Evolutionary conservation across 30 jellyfish, hydroid and myxozoan species (phyloP), one percentile per base, ranked within the genome.

Genomic region (Hydractinia echinata): DNA sequence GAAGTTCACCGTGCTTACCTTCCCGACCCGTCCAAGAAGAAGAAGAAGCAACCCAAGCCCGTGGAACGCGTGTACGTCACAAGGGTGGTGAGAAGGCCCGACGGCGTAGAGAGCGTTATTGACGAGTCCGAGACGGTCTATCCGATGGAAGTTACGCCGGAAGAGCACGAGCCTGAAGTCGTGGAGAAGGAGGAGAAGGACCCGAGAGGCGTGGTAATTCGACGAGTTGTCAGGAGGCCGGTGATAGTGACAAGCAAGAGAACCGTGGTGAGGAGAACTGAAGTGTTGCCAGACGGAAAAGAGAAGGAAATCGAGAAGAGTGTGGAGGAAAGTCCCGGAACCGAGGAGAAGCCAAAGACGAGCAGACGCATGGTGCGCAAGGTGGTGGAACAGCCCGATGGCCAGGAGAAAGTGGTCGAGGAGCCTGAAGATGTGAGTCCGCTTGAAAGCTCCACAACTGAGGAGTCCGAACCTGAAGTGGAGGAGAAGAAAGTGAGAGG

Each of bases 71-170:
- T 83, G 72, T 77, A 53, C 61, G 90, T 83, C 70, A 88, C 95
- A 8, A 78, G 95, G 51, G 95, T 88, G 39, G 39, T 84, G 79
- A 76, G 96, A 51, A 84, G 74, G 79, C 91, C 87, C n/a, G 95
- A 83, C 76, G 96, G 96, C 77, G 67, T 70, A 44, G 95, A 84
- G 66, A 76, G 83, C 15, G 74, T 88, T 11, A 51, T 88, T 55
- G 96, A 88, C 84, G 78, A 72, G 62, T 88, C 96, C 8, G 96
- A 88, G 72, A 88, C 95, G 0, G 87, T 88, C 49, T 76, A 68
- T 10, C 96, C 96, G 50, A 3, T 71, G 52, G 95, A 88, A 50
- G 87, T 54, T 8, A 66, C 21, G 53, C 88, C 93, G 18, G 94
- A 83, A 50, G 95, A 87, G 78, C 51, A 55, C 7, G 84, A 74